Base-by-base conservation (phyloP, 2,797 vertebrate species). In the Perodicticus potto region DNA sequence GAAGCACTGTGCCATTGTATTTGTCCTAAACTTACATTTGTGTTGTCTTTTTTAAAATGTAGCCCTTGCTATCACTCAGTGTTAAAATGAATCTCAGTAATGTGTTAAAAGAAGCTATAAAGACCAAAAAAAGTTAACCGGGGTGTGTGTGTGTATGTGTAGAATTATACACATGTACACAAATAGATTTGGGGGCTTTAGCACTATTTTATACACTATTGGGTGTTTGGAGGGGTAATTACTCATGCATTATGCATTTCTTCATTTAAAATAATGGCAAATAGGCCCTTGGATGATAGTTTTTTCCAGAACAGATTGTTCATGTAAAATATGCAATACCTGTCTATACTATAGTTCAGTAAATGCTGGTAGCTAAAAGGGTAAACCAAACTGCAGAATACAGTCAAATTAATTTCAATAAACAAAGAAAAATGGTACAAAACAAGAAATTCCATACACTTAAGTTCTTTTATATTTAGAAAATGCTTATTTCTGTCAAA, bases 291-390 rank as follows among this genome's bases (percentile, higher is more conserved):
- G 23, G 53, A 92, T 74, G 40, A 67, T 78, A 53, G 72, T 67
- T 94, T 84, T 16, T 20, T 85, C 14, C 14, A 92, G 43, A 81
- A 82, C 20, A 63, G 55, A 82, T 89, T 86, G 29, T 17, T 81
- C 22, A 76, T 61, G 23, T 55, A 74, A 76, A 34, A 7, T 69
- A 49, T 40, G 27, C 92, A 91, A 88, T 67, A 10, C 0, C 13
- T 78, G 27, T 89, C 22, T 57, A n/a, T n/a, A n/a, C n/a, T 84
- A 12, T 78, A 92, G n/a, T 83, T 92, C 78, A 88, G 65, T 86
- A 32, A 37, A 85, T 73, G 80, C 20, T 59, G 37, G 11, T 45
- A 65, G 32, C 14, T 37, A 37, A 65, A 89, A n/a, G 14, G 7
- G 7, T 73, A 85, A 91, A 95, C 19, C 10, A 82, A 85, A 57